A percentile compares a stretch with the other conserved stretches of the same genome.
Evolutionary conservation across 2,113 vertebrate genomes (phyloP).

Genomic region (Aldabrachelys gigantea): DNA sequence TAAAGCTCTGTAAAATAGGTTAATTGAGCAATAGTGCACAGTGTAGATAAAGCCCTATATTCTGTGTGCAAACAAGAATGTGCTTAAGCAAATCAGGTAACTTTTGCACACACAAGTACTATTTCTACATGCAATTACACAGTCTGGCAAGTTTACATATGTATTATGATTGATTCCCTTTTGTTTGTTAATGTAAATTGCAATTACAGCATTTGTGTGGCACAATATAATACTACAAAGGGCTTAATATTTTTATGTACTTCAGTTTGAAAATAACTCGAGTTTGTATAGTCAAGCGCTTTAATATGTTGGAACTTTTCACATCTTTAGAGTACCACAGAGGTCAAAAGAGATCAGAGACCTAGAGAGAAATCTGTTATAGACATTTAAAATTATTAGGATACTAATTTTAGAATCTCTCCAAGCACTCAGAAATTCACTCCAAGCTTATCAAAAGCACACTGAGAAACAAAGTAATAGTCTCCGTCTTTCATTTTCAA

Average conservation of each 20-base stretch:
- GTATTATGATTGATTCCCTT: background rate
- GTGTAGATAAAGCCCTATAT: background rate
- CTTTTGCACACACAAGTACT: accelerated
- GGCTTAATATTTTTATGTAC: background rate
- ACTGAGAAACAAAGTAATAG: background rate
- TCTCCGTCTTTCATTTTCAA: background rate
- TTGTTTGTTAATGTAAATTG: background rate
- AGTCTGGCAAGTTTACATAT: background rate
- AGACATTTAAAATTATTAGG: background rate
- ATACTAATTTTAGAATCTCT: background rate
- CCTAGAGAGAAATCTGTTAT: background rate
- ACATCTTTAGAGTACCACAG: background rate
- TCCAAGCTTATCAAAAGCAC: background rate
- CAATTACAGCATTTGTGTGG: background rate
- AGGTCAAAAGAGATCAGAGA: background rate
- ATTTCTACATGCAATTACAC: background rate
- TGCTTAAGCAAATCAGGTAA: background rate
- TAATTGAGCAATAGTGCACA: slow-evolving; percentile 24
- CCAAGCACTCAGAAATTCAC: background rate
- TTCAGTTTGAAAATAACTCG: background rate
- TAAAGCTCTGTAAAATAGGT: slow-evolving; percentile 4
- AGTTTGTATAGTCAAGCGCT: background rate
- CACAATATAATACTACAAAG: background rate
- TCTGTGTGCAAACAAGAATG: background rate
- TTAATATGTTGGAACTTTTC: background rate